Evolutionary conservation across 2,113 vertebrate genomes (phyloP).

Genomic region (Sciurus niger): DNA sequence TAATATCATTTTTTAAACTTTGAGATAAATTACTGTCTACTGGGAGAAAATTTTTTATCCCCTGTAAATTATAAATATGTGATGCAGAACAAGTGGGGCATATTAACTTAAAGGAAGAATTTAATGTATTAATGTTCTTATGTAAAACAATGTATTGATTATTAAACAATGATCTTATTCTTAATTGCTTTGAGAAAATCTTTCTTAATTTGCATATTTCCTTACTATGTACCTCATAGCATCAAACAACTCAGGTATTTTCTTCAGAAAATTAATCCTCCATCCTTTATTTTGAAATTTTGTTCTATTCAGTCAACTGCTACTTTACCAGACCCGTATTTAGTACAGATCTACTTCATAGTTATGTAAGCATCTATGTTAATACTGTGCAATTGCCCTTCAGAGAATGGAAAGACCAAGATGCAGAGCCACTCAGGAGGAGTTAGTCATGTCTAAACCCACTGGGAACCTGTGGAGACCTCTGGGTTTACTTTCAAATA

Average conservation of each 20-base stretch:
- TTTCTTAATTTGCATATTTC: not conserved
- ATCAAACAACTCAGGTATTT: not conserved
- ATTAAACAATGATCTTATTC: not conserved
- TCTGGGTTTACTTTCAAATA: not conserved
- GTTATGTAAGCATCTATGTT: not conserved
- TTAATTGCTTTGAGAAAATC: not conserved
- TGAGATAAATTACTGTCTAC: not conserved
- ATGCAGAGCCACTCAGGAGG: not conserved
- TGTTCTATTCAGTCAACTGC: not conserved
- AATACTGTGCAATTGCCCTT: not conserved
- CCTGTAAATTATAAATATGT: not conserved
- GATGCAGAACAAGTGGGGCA: not conserved
- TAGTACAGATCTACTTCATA: not conserved
- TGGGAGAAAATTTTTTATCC: not conserved
- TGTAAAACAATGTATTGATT: not conserved
- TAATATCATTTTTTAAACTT: not conserved
- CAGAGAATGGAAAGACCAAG: not conserved
- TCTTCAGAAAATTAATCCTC: slow-evolving; percentile 30
- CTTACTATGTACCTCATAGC: not conserved
- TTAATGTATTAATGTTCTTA: not conserved
- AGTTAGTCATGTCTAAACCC: not conserved
- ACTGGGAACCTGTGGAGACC: not conserved
- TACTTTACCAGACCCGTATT: no score
- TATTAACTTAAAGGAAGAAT: not conserved
- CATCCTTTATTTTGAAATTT: not conserved